Base-by-base conservation (phyloP, 2,113 vertebrate species). In the Psettodes erumei region DNA sequence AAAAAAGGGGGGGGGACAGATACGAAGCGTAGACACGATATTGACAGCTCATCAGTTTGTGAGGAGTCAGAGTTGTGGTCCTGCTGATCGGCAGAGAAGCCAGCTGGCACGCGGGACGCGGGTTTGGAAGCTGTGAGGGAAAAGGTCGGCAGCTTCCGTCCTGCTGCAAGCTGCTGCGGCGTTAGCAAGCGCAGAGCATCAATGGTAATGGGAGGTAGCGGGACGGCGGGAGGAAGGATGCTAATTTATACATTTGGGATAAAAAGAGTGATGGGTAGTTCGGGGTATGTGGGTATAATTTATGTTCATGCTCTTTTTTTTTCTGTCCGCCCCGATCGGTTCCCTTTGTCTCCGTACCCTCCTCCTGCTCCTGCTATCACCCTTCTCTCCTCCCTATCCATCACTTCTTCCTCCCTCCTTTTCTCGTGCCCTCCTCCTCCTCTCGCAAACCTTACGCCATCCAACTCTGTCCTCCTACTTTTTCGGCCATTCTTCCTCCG, bases 211-310 rank as follows among this genome's bases (percentile, higher is more conserved):
- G 61, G 75, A 53, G 76, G 79, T 59, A 4, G 32, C 47, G 6
- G 63, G 53, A 61, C 70, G 48, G 60, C 51, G 77, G 74, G 71
- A 73, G 63, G 61, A 30, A 42, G 55, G 25, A 28, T 40, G 75
- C 64, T 83, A 55, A 83, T 86, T 87, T 85, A 81, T 85, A 72
- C 62, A 59, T 80, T 42, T 62, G 77, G 72, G 71, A 79, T 35
- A 25, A 60, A 21, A 59, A 37, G 79, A 77, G 28, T 40, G 71
- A 76, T 66, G 62, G 64, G 19, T 71, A 4, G 42, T 71, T 83
- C 53, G 18, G 19, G 45, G 9, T 25, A 47, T 37, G 68, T 77
- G 62, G 73, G 59, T 48, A 33, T 83, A 63, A 75, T 81, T 68
- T 79, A 79, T 76, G 25, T 48, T 48, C 45, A 69, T 70, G 54